A percentile compares a stretch with the other conserved stretches of the same genome.
Evolutionary conservation across 2,113 vertebrate species (phyloP).

Genomic region (Sorex araneus): DNA sequence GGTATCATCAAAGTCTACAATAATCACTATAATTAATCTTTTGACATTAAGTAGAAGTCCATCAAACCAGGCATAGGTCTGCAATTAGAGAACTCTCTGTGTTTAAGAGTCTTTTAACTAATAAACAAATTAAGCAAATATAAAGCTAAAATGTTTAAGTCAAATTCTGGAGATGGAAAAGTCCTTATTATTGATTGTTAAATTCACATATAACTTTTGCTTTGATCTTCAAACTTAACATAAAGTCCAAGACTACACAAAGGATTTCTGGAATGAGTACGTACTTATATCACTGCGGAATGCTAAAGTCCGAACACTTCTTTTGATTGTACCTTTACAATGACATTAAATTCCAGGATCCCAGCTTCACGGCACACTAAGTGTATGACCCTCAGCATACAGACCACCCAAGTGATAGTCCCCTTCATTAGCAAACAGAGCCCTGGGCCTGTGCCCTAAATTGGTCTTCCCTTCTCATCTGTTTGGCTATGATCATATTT

Average conservation of each 20-base stretch:
- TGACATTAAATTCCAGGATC: no score
- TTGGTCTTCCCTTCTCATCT: no score
- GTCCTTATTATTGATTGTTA: not conserved
- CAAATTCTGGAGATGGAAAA: not conserved
- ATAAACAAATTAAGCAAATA: not conserved
- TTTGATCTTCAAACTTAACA: not conserved
- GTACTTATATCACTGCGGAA: not conserved
- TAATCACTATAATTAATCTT: not conserved
- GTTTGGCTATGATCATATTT: no score
- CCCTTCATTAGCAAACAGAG: no score
- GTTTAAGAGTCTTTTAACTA: not conserved
- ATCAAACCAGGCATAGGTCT: not conserved
- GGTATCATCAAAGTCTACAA: not conserved
- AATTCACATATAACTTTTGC: not conserved
- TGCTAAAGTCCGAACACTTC: not conserved
- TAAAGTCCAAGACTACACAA: not conserved
- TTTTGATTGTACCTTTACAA: no score
- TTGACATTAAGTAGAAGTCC: slow-evolving; percentile 4
- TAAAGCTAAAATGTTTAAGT: not conserved
- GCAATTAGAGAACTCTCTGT: not conserved
- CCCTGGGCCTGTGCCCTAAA: no score
- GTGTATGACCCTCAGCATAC: no score
- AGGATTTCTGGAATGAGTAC: not conserved
- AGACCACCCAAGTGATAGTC: no score
- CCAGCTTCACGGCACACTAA: no score